Conservation (phyloP, 30 jellyfish, hydroid and myxozoan species). For the Hydractinia echinata region DNA sequence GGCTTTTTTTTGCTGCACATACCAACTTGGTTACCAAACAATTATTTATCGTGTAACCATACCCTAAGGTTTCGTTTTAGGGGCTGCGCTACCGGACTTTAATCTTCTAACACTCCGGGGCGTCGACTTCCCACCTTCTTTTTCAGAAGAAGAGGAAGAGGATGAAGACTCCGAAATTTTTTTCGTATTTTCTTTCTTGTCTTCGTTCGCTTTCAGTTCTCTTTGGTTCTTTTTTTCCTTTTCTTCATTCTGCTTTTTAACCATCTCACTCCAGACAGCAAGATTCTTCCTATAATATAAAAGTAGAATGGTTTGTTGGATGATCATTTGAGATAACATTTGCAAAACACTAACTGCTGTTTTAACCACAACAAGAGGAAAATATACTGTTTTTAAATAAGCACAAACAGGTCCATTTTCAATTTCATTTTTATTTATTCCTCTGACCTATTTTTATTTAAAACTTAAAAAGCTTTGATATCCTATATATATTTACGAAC, state of each 20-base stretch:
- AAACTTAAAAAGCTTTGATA: neutral
- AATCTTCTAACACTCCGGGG: too few relatives aligned
- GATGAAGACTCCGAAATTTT: too few relatives aligned
- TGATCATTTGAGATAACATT: neutral
- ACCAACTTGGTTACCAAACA: too few relatives aligned
- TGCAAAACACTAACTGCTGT: neutral
- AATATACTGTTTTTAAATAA: neutral
- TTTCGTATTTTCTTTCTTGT: too few relatives aligned
- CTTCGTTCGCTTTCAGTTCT: too few relatives aligned
- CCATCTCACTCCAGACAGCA: conserved; percentile 73
- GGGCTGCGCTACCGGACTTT: too few relatives aligned
- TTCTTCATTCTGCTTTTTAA: conserved; percentile 55
- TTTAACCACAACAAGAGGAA: neutral
- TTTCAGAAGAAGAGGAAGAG: too few relatives aligned
- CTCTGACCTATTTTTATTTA: neutral
- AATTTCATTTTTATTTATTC: neutral
- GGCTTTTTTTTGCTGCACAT: too few relatives aligned
- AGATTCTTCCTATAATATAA: conserved; percentile 58
- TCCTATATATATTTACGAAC: neutral
- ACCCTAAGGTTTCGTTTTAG: too few relatives aligned
- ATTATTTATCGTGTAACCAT: too few relatives aligned
- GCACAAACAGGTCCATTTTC: neutral
- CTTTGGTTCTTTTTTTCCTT: neutral
- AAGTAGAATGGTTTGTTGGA: conserved; percentile 9
- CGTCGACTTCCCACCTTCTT: too few relatives aligned